Evolutionary conservation across 2,888 invertebrate species (phyloP), one percentile per base, ranked within the genome.

Genomic region (Cheilosia grossa): DNA sequence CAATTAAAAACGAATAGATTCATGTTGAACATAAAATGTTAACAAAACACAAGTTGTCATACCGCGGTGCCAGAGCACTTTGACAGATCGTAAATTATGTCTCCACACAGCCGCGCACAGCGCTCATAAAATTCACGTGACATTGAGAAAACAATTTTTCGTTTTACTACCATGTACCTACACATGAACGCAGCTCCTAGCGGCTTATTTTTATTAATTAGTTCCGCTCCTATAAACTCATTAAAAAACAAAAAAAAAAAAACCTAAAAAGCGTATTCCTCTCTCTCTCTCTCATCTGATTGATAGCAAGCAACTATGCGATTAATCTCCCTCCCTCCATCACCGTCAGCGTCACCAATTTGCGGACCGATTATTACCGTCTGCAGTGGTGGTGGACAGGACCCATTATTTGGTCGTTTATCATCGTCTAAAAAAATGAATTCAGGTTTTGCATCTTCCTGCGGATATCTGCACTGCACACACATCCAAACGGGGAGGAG

Each of bases 381-480:
- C 42, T 75, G 66, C 66, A 61, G 37, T 70, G 42, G 42, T 66
- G 70, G 80, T 72, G 75, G 75, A 81, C 66, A 85, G 59, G 61
- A 70, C 75, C 85, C 72, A 85, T 85, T 75, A 85, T 80, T 77
- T 59, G 80, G 63, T 79, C 80, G 77, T 82, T 73, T 67, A 87
- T 78, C 87, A 88, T 87, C 88, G 87, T 63, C 87, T 88, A 88
- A 87, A 83, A 87, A 72, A 87, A 83, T 87, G 75, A 61, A 37
- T 54, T 85, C 88, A 87, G 87, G 87, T 87, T 87, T 87, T 87
- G 83, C 81, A 77, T 83, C 87, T 49, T 58, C 40, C 15, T 19
- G 33, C 19, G 3, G 10, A 47, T 44, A 47, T 47, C 19, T 44
- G n/a, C 47, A 17, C 47, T 17, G 3, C 47, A 19, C 47, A 4